A percentile compares a stretch with the other conserved stretches of the same genome.
phyloP scores from a whole-genome alignment of 2,888 invertebrate species.

The Chloromyia formosa region DNA sequence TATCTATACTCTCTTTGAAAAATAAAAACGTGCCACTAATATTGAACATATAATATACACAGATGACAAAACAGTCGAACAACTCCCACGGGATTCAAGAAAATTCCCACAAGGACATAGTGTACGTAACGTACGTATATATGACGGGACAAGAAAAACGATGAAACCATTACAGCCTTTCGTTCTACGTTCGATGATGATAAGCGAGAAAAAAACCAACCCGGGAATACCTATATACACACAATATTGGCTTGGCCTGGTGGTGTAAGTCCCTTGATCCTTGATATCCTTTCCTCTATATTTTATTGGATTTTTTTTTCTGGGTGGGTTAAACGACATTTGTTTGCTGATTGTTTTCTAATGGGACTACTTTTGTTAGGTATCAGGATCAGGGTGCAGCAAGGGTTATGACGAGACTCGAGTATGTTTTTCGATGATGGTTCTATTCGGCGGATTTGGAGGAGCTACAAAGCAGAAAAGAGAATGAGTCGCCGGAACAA shows the following conservation, averaged over 20 bases:
- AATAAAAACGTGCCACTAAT: constrained; percentile 26
- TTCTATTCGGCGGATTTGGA: neutral
- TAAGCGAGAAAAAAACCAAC: constrained; percentile 19
- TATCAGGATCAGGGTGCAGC: neutral
- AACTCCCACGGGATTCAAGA: constrained; percentile 35
- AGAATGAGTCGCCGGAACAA: neutral
- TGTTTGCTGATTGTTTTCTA: constrained; percentile 40
- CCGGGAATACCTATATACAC: too few relatives aligned
- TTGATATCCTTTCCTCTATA: neutral
- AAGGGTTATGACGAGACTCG: constrained; percentile 2
- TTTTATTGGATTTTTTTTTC: constrained; percentile 13
- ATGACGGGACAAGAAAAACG: constrained; percentile 27
- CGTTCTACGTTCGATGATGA: constrained; percentile 22
- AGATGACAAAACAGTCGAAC: constrained; percentile 37
- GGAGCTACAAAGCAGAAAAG: neutral
- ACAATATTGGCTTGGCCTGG: too few relatives aligned
- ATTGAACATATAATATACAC: constrained; percentile 17
- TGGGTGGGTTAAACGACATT: constrained; percentile 38
- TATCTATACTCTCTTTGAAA: neutral
- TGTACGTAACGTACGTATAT: neutral
- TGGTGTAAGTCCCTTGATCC: too few relatives aligned
- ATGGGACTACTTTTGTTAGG: constrained; percentile 13
- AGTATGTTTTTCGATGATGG: neutral
- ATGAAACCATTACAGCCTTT: too few relatives aligned
- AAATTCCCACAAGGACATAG: constrained; percentile 30